These are phyloP conservation scores for Galleria mellonella DNA, from an alignment of 1,140 invertebrate genomes.

Conservation along the genomic window DNA sequence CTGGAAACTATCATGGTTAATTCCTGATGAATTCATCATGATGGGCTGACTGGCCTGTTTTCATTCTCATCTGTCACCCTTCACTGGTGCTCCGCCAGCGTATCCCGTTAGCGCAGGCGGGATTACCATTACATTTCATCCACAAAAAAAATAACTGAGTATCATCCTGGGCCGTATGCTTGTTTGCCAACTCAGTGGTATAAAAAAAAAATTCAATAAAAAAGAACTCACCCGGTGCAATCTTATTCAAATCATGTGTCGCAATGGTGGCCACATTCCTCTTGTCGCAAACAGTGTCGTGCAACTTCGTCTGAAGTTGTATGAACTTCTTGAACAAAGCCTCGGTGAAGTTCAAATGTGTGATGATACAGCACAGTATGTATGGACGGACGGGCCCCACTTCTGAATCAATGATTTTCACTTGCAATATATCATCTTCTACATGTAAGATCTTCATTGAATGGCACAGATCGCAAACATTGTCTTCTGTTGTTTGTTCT, in stretches of 20 bases:
- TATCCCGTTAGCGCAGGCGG: too few species aligned
- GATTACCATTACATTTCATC: too few species aligned
- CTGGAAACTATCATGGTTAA: too few species aligned
- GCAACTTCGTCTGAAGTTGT: constrained; percentile 86
- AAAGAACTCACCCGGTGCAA: constrained; percentile 69
- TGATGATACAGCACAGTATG: constrained; percentile 84
- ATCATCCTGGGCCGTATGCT: too few species aligned
- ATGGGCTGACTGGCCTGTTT: too few species aligned
- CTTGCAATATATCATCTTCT: constrained; percentile 68
- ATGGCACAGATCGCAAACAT: constrained; percentile 40
- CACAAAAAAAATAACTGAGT: too few species aligned
- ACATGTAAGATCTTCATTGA: constrained; percentile 75
- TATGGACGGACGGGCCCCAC: constrained; percentile 79
- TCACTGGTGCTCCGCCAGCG: too few species aligned
- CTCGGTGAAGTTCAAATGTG: constrained; percentile 79
- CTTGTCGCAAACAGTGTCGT: constrained; percentile 86
- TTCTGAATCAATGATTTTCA: constrained; percentile 73
- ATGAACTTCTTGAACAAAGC: constrained; percentile 85
- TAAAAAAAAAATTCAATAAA: background rate
- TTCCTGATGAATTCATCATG: too few species aligned
- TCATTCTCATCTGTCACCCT: too few species aligned
- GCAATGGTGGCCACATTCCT: constrained; percentile 86
- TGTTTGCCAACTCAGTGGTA: background rate
- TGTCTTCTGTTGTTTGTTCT: constrained; percentile 37
- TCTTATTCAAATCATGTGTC: constrained; percentile 84